Evolutionary conservation across 1,140 invertebrate species (phyloP), one percentile per base, ranked within the genome.

Genomic region (Leguminivora glycinivorella): DNA sequence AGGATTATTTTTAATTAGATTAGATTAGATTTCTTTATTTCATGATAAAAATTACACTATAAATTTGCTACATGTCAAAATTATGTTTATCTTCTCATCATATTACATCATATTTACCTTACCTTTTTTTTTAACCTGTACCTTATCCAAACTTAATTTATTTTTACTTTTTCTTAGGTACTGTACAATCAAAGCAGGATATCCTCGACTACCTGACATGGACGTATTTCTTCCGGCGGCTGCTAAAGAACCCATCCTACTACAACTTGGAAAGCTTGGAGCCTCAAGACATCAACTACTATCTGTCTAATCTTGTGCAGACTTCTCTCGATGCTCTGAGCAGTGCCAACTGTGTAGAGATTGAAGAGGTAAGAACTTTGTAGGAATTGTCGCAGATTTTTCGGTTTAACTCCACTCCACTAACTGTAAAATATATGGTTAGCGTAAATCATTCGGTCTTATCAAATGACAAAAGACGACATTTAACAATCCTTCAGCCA

Each of bases 121-220:
- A n/a, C n/a, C n/a, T n/a, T n/a, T n/a, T n/a, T n/a, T n/a, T n/a
- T 19, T 68, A 17, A 17, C 12, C 67, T 43, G 43, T 22, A 68
- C 7, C 3, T 3, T 7, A 31, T 4, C 7, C 3, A 40, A 40
- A 12, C 9, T 40, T 40, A 14, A 14, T 40, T 3, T 10, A 0
- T 4, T 52, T 52, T 22, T 1, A 6, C 7, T 19, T 22, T 52
- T 22, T 22, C 94, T 73, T 74, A 92, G 90, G 97, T 73, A 99
- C 98, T 0, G 97, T 99, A 29, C 94, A 95, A 75, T 96, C 94
- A 0, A 98, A 98, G 89, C 97, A 99, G 88, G 97, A 99, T 73
- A 96, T 98, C 17, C 92, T 99, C 58, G 98, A 99, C 87, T 99
- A 99, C 91, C 93, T 99, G 29, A 99, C 98, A 0, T 99, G 98